Conservation (phyloP, 2,888 invertebrate genomes). For the Leptinotarsa peninsularis region DNA sequence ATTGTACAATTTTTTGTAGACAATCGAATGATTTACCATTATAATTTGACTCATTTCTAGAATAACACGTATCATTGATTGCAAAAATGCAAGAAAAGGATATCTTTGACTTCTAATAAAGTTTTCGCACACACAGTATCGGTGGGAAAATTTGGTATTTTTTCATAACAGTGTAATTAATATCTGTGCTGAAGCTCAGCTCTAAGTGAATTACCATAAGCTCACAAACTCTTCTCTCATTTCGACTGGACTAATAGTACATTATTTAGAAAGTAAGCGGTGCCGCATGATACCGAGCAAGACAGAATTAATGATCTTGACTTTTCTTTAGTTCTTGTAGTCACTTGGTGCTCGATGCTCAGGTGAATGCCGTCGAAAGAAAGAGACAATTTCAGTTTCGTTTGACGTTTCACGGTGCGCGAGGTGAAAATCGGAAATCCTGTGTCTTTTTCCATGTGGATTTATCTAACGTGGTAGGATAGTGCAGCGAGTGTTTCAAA, state of each 20-base stretch:
- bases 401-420: slow-evolving; percentile 20
- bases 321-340: slow-evolving; percentile 36
- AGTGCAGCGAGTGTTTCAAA: slow-evolving; percentile 12
- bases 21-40: no score
- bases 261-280: slow-evolving; percentile 37
- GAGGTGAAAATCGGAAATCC: slow-evolving; percentile 19
- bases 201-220: no score
- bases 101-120: no score
- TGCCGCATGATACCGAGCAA: slow-evolving; percentile 32
- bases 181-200: no score
- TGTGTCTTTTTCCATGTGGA: slow-evolving; percentile 18
- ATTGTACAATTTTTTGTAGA: no score
- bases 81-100: no score
- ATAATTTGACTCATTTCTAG: no score
- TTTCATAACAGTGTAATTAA: no score
- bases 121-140: no score
- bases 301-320: slow-evolving; percentile 30
- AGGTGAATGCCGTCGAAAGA: slow-evolving; percentile 29
- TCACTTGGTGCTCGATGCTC: slow-evolving; percentile 36
- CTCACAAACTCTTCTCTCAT: no score
- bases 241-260: background rate
- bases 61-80: no score
- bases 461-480: background rate
- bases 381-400: slow-evolving; percentile 11
- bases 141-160: no score